Base-by-base conservation (phyloP, 92 coral and sea anemone genomes). In the Heteractis magnifica region DNA sequence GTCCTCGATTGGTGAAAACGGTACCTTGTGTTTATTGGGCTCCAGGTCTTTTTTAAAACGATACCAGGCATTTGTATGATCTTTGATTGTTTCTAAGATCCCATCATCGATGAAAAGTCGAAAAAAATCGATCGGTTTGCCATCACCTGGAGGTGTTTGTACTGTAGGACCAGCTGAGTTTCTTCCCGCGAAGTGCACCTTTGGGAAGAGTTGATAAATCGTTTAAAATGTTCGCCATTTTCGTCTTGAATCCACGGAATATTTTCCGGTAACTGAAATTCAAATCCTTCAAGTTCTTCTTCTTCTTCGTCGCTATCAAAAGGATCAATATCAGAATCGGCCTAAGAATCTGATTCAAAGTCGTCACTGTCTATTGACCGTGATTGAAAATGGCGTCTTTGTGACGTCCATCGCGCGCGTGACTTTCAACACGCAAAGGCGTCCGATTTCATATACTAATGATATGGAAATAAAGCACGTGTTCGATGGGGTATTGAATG, bases 241-340 rank as follows among this genome's bases (percentile, higher is more conserved):
- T 56, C 76, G 15, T 85, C 87, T 78, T 79, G 83, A 75, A 76
- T 82, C 89, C 87, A 85, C 77, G 77, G 64, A 51, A 84, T 76
- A 23, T 49, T 76, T 20, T 80, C 86, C 14, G 80, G 89, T 72
- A 89, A 78, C n/a, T 52, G 72, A 64, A 77, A 84, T 65, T 77
- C 85, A 60, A 87, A 87, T 14, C 85, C 90, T 49, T 55, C 82
- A 51, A 87, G 76, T 71, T 75, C 83, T 3, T 85, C 72, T 34
- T 78, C 65, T 84, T 88, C 86, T 55, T 85, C 82, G 74, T 84
- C 85, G 8, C 83, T 49, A 18, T 82, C 90, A 34, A 82, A 82
- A 49, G 56, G 58, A 82, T 82, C 80, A 21, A 64, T 16, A 53
- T 88, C 88, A 10, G 83, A 84, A 88, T 48, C 6, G 64, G 26